Evolutionary conservation across 2,797 vertebrate species (phyloP), one percentile per base, ranked within the genome.

Genomic region (Enteromius afrohamiltoni): DNA sequence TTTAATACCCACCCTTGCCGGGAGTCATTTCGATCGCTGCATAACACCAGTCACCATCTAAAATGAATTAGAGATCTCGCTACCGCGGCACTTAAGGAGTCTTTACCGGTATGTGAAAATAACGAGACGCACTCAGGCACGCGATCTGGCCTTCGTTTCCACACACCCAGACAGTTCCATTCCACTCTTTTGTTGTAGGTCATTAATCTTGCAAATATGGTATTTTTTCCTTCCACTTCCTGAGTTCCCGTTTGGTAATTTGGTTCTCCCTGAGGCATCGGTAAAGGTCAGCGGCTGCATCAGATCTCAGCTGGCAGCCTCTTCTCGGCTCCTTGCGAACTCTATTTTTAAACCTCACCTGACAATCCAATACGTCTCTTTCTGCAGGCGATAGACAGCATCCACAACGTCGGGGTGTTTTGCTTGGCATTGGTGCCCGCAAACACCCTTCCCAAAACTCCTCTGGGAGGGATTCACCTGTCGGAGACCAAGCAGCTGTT

Each of bases 401-500:
- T 99, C 92, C 98, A 99, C 85, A 97, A 97, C 31, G 98, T 98
- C 73, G 98, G 98, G 0, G 97, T 99, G 88, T 99, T 98, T 91
- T 99, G 98, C 90, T 91, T 99, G 90, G 96, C 98, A 0, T 92
- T 99, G 85, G 97, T 99, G 77, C 98, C 98, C 11, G 97, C 98
- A 81, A 99, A 99, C 94, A 99, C 98, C 0, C 97, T 99, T 74
- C 98, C 98, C 85, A 99, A 99, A 93, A 99, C 98, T 0, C 98
- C 98, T 0, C 95, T 99, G 74, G 98, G 98, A 55, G 98, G 98
- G 79, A 99, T 99, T 89, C 98, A 99, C 91, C 93, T 99, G 90
- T 99, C 98, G 0, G 98, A 99, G 95, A 98, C 97, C 83, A 99
- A 99, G 85, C 98, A 99, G 94, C 96, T 98, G 85, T 99, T 99